Percentiles rank a stretch among this genome's conserved stretches.
phyloP scores from a whole-genome alignment of 2,113 vertebrate genomes.

The Polypterus senegalus region DNA sequence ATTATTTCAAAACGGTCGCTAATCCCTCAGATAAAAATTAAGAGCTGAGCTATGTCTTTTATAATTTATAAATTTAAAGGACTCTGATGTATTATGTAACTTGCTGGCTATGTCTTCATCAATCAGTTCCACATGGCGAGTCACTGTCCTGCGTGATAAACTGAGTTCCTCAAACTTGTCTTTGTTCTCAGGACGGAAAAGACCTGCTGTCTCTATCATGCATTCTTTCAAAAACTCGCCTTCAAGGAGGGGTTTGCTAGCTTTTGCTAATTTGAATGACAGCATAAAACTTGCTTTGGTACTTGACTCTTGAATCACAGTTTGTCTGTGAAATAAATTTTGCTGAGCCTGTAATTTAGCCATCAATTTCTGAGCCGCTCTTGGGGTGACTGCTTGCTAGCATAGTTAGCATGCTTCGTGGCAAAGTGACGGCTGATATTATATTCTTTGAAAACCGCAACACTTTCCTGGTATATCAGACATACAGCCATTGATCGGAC shows the following conservation, averaged over 20 bases:
- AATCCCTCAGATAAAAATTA: constrained; percentile 18
- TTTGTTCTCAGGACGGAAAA: constrained; percentile 16
- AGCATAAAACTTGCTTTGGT: constrained; percentile 17
- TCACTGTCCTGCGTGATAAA: constrained; percentile 19
- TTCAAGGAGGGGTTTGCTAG: constrained; percentile 14
- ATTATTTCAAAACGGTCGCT: constrained; percentile 18
- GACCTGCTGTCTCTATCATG: constrained; percentile 13
- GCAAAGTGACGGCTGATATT: constrained; percentile 14
- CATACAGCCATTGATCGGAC: too few relatives aligned
- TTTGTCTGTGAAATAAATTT: background rate
- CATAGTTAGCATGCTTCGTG: constrained; percentile 15
- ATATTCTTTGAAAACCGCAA: constrained; percentile 12
- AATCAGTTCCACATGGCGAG: constrained; percentile 16
- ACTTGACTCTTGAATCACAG: constrained; percentile 5
- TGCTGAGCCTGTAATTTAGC: too few relatives aligned
- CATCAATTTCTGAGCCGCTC: background rate
- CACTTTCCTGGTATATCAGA: constrained; percentile 1
- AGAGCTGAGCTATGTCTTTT: constrained; percentile 19
- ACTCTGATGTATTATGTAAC: constrained; percentile 9
- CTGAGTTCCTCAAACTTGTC: constrained; percentile 19
- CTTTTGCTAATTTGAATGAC: constrained; percentile 19
- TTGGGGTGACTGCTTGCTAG: constrained; percentile 12
- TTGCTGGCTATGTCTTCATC: constrained; percentile 9
- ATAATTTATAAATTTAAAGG: constrained; percentile 13
- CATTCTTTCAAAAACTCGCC: constrained; percentile 21